A percentile compares a stretch with the other conserved stretches of the same genome.
Evolutionary conservation across 2,797 vertebrate species (phyloP).

Genomic region (Myripristis jacobus): DNA sequence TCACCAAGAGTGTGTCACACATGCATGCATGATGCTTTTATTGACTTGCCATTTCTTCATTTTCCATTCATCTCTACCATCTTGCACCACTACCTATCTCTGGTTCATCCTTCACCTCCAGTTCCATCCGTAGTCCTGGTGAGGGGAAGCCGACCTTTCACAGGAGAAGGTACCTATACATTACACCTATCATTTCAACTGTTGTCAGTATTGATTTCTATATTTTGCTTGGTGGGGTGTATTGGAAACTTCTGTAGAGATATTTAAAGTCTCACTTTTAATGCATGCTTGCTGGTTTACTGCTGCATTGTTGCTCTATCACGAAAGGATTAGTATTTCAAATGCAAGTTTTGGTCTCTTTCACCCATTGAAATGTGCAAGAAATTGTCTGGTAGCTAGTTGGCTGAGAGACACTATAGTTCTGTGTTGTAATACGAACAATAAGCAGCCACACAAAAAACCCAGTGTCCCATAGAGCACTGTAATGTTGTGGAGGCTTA

Average conservation of each 20-base stretch:
- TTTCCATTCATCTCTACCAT: conserved; percentile 54
- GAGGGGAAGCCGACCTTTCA: conserved; percentile 92
- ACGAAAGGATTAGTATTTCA: conserved; percentile 38
- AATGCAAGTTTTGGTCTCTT: conserved; percentile 32
- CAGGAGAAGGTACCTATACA: conserved; percentile 92
- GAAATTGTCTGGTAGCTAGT: conserved; percentile 42
- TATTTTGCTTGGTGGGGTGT: conserved; percentile 30
- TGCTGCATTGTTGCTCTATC: conserved; percentile 48
- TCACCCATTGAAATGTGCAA: conserved; percentile 40
- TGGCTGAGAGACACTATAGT: conserved; percentile 31
- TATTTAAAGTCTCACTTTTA: conserved; percentile 22
- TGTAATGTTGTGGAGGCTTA: conserved; percentile 25
- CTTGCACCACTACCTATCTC: conserved; percentile 48
- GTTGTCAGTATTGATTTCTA: conserved; percentile 22
- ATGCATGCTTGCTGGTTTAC: conserved; percentile 20
- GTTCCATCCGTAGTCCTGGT: conserved; percentile 87
- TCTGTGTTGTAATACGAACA: conserved; percentile 53
- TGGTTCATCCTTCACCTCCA: conserved; percentile 88
- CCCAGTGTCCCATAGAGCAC: neutral
- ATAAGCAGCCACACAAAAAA: conserved; percentile 36
- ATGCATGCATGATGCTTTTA: conserved; percentile 44
- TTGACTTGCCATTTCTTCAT: conserved; percentile 41
- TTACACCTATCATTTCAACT: conserved; percentile 50
- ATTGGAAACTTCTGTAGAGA: conserved; percentile 31
- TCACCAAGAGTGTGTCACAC: conserved; percentile 14